Percentiles rank a stretch among this genome's conserved stretches.
Evolutionary conservation across 2,797 vertebrate species (phyloP).

Genomic region (Oophaga sylvatica): DNA sequence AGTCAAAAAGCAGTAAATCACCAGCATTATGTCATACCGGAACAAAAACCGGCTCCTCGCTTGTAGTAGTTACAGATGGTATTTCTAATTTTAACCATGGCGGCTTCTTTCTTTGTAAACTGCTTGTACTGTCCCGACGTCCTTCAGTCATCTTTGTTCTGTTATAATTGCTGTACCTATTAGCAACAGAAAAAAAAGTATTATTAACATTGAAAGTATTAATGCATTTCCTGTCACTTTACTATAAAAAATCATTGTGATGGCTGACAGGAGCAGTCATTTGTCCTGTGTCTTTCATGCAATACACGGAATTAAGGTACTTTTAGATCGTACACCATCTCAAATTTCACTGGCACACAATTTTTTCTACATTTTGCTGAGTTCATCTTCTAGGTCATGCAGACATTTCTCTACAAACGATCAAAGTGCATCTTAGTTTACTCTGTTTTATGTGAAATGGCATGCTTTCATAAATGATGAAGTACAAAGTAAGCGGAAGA

Average conservation of each 20-base stretch:
- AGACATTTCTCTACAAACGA: no score
- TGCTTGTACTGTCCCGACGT: slow-evolving; percentile 90
- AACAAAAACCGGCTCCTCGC: slow-evolving; percentile 84
- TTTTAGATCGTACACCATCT: no score
- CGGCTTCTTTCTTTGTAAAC: slow-evolving; percentile 96
- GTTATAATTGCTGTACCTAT: slow-evolving; percentile 37
- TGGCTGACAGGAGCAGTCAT: no score
- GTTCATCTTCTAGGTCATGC: no score
- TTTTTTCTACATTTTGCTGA: no score
- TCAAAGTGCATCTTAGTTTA: no score
- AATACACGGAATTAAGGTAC: no score
- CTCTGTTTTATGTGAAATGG: no score
- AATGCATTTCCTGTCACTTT: background rate
- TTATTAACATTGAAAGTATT: background rate
- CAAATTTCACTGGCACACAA: no score
- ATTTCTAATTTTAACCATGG: slow-evolving; percentile 96
- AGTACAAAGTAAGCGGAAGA: no score
- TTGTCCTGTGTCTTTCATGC: no score
- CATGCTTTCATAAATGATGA: no score
- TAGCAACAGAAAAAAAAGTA: background rate
- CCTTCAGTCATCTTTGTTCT: slow-evolving; percentile 86
- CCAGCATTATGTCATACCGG: slow-evolving; percentile 75
- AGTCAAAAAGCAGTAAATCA: background rate
- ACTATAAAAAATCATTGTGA: background rate
- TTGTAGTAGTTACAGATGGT: slow-evolving; percentile 75